phyloP scores from a whole-genome alignment of 2,113 vertebrate species.

The Anolis sagrei region DNA sequence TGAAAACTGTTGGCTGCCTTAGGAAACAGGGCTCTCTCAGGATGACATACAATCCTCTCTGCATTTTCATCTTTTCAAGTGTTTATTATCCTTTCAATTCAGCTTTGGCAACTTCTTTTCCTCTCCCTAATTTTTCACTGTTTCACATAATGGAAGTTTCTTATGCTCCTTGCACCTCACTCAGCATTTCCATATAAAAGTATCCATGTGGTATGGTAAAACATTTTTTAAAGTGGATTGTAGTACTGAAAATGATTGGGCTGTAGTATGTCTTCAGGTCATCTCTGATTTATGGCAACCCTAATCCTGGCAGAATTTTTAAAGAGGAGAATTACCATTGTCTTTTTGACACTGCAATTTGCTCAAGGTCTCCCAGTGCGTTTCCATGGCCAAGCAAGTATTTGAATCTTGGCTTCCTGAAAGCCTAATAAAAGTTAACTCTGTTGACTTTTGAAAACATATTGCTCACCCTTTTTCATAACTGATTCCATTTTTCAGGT shows the following conservation, averaged over 20 bases:
- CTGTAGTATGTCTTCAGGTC: too few relatives aligned
- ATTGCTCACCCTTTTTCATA: too few relatives aligned
- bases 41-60: neutral
- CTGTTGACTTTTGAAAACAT: too few relatives aligned
- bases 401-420: too few relatives aligned
- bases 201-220: neutral
- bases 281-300: too few relatives aligned
- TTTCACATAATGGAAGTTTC: neutral
- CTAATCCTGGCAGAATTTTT: too few relatives aligned
- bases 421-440: too few relatives aligned
- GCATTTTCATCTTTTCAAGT: neutral
- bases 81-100: conserved; percentile 11
- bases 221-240: neutral
- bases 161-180: neutral
- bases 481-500: too few relatives aligned
- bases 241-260: neutral
- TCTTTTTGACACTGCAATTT: too few relatives aligned
- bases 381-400: too few relatives aligned
- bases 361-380: too few relatives aligned
- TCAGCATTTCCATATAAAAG: neutral
- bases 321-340: too few relatives aligned
- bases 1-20: neutral
- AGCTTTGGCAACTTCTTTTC: neutral
- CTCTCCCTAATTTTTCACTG: neutral
- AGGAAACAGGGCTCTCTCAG: neutral